A percentile compares a stretch with the other conserved stretches of the same genome.
Evolutionary conservation across 2,888 invertebrate species (phyloP).

Genomic region (Pristionchus exspectatus): DNA sequence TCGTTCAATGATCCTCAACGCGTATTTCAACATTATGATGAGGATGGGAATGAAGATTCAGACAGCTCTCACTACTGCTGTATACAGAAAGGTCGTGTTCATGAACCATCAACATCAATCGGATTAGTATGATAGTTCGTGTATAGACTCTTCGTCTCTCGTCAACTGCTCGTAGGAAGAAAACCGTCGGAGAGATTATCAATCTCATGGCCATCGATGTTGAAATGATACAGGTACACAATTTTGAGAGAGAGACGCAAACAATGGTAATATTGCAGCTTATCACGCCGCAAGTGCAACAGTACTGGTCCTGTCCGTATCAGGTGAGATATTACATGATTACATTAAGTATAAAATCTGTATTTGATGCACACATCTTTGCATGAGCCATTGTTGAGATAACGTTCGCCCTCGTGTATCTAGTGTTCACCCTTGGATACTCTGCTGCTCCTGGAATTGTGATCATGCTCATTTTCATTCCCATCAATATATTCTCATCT

Average conservation of each 20-base stretch:
- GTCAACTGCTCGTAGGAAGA: constrained; percentile 78
- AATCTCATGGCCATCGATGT: constrained; percentile 82
- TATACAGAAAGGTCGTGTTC: constrained; percentile 79
- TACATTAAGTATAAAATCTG: background rate
- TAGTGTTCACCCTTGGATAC: constrained; percentile 83
- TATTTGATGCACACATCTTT: background rate
- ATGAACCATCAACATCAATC: background rate
- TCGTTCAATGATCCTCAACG: constrained; percentile 81
- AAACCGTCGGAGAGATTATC: constrained; percentile 82
- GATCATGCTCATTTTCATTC: constrained; percentile 93
- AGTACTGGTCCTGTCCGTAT: constrained; percentile 79
- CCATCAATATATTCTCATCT: constrained; percentile 72
- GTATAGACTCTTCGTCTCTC: constrained; percentile 32
- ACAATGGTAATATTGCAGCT: constrained; percentile 74
- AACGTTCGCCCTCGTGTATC: constrained; percentile 77
- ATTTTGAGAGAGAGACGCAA: too few species aligned
- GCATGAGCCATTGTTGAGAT: constrained; percentile 6
- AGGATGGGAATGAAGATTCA: constrained; percentile 81
- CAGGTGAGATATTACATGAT: constrained; percentile 69
- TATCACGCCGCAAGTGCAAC: constrained; percentile 78
- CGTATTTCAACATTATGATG: constrained; percentile 81
- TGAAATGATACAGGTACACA: constrained; percentile 69
- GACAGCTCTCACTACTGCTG: constrained; percentile 80
- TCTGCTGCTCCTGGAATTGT: constrained; percentile 94
- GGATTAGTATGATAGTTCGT: too few species aligned